A percentile compares a stretch with the other conserved stretches of the same genome.
phyloP scores from a whole-genome alignment of 37 sponge, comb jelly and placozoan species.

The Crambe crambe region DNA sequence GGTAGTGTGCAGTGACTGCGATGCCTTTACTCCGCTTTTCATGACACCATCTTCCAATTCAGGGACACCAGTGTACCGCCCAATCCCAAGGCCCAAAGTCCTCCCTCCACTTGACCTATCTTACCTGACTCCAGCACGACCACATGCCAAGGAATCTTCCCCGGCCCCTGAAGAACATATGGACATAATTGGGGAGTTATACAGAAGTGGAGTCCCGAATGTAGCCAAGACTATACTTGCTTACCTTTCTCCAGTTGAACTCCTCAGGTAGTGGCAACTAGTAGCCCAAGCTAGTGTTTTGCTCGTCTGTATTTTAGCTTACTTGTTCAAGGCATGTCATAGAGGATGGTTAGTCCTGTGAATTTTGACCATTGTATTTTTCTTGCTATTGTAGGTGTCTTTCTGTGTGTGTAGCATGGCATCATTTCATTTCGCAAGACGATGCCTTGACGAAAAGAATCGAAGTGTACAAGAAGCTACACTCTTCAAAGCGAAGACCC shows the following conservation, averaged over 20 bases:
- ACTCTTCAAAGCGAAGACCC: neutral
- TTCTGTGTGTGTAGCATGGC: neutral
- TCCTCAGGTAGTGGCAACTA: slow-evolving; percentile 6
- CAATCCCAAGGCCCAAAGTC: neutral
- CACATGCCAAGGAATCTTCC: neutral
- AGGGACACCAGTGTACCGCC: neutral
- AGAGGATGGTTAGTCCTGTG: too few relatives aligned
- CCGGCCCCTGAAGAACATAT: neutral
- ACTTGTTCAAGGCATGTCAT: too few relatives aligned
- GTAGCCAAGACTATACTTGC: neutral
- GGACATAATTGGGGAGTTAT: slow-evolving; percentile 26
- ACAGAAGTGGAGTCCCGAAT: neutral
- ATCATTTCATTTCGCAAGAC: neutral
- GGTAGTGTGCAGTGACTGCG: neutral
- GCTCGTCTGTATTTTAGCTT: too few relatives aligned
- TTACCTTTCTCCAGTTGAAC: slow-evolving; percentile 22
- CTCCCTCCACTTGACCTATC: slow-evolving; percentile 13
- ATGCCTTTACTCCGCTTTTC: slow-evolving; percentile 28
- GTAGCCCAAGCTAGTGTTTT: neutral
- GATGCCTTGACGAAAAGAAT: neutral
- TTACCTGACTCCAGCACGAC: slow-evolving; percentile 3
- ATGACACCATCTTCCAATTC: slow-evolving; percentile 22
- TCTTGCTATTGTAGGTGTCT: neutral
- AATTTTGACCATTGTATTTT: too few relatives aligned
- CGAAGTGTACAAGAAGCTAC: neutral